phyloP scores from a whole-genome alignment of 2,797 vertebrate species.

The Eulemur mongoz region DNA sequence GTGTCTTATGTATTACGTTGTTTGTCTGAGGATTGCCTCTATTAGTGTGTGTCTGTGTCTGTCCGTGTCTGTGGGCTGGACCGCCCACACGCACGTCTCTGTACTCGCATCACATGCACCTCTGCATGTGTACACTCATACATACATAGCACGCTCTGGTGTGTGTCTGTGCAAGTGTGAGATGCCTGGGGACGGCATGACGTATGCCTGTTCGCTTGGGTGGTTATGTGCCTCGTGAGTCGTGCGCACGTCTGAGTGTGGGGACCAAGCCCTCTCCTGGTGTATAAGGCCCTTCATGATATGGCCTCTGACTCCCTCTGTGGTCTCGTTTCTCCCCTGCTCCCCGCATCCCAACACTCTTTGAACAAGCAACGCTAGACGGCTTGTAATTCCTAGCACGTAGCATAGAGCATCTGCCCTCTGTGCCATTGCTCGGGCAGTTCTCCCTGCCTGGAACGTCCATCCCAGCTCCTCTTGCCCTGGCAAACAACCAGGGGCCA shows the following conservation, averaged over 20 bases:
- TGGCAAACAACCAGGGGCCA: fast-evolving
- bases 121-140: not conserved
- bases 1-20: too few relatives aligned
- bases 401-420: not conserved
- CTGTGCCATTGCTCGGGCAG: not conserved
- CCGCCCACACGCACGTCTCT: fast-evolving
- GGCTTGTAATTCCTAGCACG: not conserved
- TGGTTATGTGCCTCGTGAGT: not conserved
- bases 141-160: too few relatives aligned
- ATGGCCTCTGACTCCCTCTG: not conserved
- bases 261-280: not conserved
- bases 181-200: fast-evolving
- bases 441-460: not conserved
- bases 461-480: not conserved
- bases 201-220: fast-evolving
- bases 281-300: not conserved
- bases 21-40: not conserved
- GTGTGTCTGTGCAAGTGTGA: not conserved
- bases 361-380: not conserved
- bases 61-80: not conserved
- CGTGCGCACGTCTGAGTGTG: not conserved
- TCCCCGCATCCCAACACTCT: not conserved
- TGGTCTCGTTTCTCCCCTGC: not conserved
- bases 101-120: not conserved
- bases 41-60: too few relatives aligned